Conservation (phyloP, 2,797 vertebrate species). For the Erithacus rubecula region DNA sequence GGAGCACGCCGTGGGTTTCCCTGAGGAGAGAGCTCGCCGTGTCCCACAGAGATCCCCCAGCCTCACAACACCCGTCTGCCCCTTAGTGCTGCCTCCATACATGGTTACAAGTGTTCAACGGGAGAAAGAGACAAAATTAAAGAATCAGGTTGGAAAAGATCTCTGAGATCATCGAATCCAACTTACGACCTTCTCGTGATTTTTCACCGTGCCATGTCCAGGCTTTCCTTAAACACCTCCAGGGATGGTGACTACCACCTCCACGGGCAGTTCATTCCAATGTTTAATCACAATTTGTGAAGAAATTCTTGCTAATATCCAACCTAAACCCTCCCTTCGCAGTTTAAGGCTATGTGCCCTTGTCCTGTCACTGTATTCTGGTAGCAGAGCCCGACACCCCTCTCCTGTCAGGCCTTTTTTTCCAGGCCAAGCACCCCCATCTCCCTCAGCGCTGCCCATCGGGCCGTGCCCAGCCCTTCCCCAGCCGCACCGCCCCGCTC, state of each 20-base stretch:
- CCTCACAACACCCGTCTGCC: rapidly evolving
- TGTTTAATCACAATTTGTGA: neutral
- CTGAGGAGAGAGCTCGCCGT: rapidly evolving
- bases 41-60: rapidly evolving
- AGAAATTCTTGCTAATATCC: neutral
- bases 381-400: neutral
- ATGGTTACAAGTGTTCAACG: rapidly evolving
- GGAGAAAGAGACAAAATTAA: neutral
- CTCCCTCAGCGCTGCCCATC: neutral
- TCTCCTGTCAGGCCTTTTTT: neutral
- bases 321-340: rapidly evolving
- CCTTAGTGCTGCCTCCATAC: rapidly evolving
- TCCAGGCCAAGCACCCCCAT: rapidly evolving
- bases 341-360: too few relatives aligned
- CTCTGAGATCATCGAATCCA: neutral
- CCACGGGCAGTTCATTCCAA: too few relatives aligned
- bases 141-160: neutral
- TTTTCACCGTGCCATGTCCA: too few relatives aligned
- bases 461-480: neutral
- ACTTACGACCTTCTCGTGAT: too few relatives aligned
- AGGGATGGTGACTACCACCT: too few relatives aligned
- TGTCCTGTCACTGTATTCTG: neutral
- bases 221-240: neutral
- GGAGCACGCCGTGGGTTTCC: rapidly evolving
- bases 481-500: rapidly evolving